These are phyloP conservation scores for Neosilurus hyrtlii DNA, from an alignment of 2,797 vertebrate species.

Conservation along the genomic window DNA sequence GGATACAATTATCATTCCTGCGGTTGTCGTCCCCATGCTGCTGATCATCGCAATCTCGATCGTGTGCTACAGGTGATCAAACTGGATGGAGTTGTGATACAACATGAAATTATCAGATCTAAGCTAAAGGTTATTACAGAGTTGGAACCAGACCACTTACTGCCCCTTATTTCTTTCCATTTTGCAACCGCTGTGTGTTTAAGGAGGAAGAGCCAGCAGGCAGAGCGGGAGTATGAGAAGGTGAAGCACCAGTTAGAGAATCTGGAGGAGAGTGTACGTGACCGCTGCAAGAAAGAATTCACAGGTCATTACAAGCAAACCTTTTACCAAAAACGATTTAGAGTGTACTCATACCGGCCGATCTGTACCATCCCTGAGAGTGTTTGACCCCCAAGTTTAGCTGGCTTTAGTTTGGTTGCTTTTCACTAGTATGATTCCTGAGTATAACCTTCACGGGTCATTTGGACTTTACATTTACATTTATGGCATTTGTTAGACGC, in stretches of 20 bases:
- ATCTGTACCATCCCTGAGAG: no score
- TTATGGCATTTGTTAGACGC: no score
- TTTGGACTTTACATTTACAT: no score
- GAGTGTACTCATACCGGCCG: no score
- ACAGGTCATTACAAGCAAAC: slow-evolving; percentile 77
- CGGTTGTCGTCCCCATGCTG: slow-evolving; percentile 92
- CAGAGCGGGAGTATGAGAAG: slow-evolving; percentile 96
- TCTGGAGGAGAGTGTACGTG: slow-evolving; percentile 94
- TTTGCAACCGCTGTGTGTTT: not conserved
- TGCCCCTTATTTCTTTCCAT: not conserved
- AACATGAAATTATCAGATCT: not conserved
- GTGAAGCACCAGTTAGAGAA: slow-evolving; percentile 96
- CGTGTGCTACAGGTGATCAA: slow-evolving; percentile 82
- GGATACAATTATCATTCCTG: slow-evolving; percentile 83
- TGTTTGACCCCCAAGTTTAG: no score
- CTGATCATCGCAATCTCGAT: slow-evolving; percentile 82
- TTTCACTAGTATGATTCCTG: no score
- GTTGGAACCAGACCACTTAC: not conserved
- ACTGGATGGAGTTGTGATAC: not conserved
- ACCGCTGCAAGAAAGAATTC: slow-evolving; percentile 98
- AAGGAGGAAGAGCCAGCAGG: slow-evolving; percentile 95
- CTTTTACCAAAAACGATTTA: not conserved
- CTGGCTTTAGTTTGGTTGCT: no score
- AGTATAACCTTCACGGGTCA: no score
- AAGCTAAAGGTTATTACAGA: not conserved